Conservation (phyloP, 2,797 vertebrate genomes). For the Enteromius fasciolatus region DNA sequence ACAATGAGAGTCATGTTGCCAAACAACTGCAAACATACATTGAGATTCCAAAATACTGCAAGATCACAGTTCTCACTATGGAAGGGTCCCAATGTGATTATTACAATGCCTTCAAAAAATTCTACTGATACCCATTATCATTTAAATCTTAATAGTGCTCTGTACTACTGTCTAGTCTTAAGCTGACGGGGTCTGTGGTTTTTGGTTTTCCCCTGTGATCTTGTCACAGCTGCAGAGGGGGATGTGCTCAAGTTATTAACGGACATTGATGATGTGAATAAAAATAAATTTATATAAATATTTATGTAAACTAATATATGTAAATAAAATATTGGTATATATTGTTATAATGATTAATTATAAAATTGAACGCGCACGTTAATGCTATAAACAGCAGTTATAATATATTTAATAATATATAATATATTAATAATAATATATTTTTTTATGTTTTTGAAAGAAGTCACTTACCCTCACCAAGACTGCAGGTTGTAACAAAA, state of each 20-base stretch:
- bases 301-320: not conserved
- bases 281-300: not conserved
- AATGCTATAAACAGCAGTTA: not conserved
- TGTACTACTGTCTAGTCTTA: not conserved
- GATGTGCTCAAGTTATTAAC: not conserved
- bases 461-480: not conserved
- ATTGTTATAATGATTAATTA: not conserved
- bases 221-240: conserved; percentile 3
- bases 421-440: too few relatives aligned
- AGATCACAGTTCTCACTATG: not conserved
- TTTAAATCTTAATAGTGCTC: not conserved
- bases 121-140: not conserved
- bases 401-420: not conserved
- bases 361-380: not conserved
- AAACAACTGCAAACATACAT: not conserved
- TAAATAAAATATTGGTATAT: not conserved
- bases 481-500: not conserved
- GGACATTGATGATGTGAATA: not conserved
- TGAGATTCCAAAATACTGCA: not conserved
- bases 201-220: conserved; percentile 9
- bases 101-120: not conserved
- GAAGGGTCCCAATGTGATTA: not conserved
- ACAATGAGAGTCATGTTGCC: not conserved
- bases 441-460: not conserved
- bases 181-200: conserved; percentile 7